Evolutionary conservation across 2,797 vertebrate species (phyloP).

Genomic region (Esox lucius): DNA sequence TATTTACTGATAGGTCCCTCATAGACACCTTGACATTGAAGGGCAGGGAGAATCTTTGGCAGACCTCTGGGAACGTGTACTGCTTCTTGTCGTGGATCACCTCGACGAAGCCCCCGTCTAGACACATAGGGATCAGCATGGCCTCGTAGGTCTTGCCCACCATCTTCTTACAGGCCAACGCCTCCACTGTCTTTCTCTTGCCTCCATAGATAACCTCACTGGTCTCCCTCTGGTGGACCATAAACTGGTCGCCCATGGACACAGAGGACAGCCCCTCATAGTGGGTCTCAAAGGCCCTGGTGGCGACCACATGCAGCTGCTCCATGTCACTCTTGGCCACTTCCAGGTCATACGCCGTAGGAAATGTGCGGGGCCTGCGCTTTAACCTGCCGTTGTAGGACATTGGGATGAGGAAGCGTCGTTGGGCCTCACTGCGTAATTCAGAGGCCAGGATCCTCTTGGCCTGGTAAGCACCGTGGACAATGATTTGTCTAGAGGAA

Average conservation of each 20-base stretch:
- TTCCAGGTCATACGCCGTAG: slow-evolving; percentile 81
- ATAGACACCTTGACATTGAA: slow-evolving; percentile 84
- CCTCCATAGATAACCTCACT: slow-evolving; percentile 62
- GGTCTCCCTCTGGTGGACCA: slow-evolving; percentile 69
- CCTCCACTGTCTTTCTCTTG: slow-evolving; percentile 56
- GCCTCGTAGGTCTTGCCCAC: slow-evolving; percentile 58
- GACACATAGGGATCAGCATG: slow-evolving; percentile 75
- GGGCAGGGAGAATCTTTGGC: slow-evolving; percentile 74
- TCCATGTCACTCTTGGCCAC: slow-evolving; percentile 76
- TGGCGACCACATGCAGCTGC: slow-evolving; percentile 80
- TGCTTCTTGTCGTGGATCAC: slow-evolving; percentile 80
- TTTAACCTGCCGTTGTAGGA: slow-evolving; percentile 85
- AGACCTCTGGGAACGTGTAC: slow-evolving; percentile 77
- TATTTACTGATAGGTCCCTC: slow-evolving; percentile 77
- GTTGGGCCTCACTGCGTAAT: slow-evolving; percentile 72
- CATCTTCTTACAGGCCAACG: slow-evolving; percentile 77
- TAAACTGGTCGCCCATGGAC: slow-evolving; percentile 79
- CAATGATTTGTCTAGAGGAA: slow-evolving; percentile 70
- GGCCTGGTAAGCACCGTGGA: slow-evolving; percentile 74
- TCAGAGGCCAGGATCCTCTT: slow-evolving; percentile 80
- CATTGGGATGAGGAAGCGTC: slow-evolving; percentile 81
- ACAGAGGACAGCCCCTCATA: slow-evolving; percentile 72
- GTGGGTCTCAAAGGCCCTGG: slow-evolving; percentile 71
- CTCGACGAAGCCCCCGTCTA: slow-evolving; percentile 84
- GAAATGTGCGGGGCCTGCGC: slow-evolving; percentile 78